These are phyloP conservation scores for Yponomeuta plumbellus DNA, from an alignment of 2,888 invertebrate species.

Conservation along the genomic window DNA sequence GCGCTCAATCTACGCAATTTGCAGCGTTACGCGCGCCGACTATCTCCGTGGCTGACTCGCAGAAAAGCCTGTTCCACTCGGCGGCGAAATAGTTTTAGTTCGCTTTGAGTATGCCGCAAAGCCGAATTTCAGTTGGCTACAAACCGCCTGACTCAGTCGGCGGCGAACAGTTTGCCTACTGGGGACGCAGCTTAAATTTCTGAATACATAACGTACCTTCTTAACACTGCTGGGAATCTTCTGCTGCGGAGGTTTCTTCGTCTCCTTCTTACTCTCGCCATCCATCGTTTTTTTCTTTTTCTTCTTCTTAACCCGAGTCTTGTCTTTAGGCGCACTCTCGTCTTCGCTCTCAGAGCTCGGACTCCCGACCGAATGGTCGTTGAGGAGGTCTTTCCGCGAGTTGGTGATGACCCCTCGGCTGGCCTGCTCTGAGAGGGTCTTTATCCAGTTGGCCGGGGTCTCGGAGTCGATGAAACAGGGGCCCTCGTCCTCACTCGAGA, in stretches of 20 bases:
- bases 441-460: slow-evolving; percentile 65
- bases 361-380: slow-evolving; percentile 60
- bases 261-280: slow-evolving; percentile 20
- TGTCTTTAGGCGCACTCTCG: slow-evolving; percentile 29
- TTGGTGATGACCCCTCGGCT: slow-evolving; percentile 55
- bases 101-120: no score
- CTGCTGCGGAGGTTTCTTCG: slow-evolving; percentile 34
- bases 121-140: no score
- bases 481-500: slow-evolving; percentile 70
- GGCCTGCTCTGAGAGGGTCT: slow-evolving; percentile 58
- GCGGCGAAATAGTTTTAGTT: no score
- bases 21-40: no score
- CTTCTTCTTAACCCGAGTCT: slow-evolving; percentile 31
- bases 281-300: slow-evolving; percentile 24
- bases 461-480: slow-evolving; percentile 66
- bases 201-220: slow-evolving; percentile 37
- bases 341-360: slow-evolving; percentile 46
- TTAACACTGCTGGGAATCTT: slow-evolving; percentile 54
- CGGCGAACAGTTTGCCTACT: no score
- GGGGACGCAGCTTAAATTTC: no score
- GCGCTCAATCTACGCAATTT: no score
- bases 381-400: slow-evolving; percentile 68
- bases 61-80: no score
- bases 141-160: no score
- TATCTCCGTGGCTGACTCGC: no score